Evolutionary conservation across 1,140 invertebrate genomes (phyloP).

Genomic region (Drosophila lowei): DNA sequence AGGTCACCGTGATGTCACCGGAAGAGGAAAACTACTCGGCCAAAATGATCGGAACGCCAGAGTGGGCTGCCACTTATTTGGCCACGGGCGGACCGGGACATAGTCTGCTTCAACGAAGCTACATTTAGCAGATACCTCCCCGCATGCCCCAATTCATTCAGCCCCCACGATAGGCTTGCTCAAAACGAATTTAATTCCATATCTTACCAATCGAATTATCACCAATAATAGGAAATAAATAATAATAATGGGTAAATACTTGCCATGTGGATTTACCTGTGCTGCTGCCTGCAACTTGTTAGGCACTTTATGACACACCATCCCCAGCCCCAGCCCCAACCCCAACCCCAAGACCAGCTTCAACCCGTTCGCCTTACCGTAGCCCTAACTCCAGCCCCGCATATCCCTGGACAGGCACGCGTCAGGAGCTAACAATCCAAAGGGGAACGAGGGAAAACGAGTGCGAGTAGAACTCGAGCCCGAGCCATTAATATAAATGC

Average conservation of each 20-base stretch:
- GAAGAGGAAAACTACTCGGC: too few species aligned
- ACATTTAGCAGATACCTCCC: background rate
- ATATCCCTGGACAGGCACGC: constrained; percentile 39
- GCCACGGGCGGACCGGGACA: too few species aligned
- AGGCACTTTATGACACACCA: too few species aligned
- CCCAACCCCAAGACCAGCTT: constrained; percentile 27
- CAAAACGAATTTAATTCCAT: background rate
- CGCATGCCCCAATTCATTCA: background rate
- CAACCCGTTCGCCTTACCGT: too few species aligned
- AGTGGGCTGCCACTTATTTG: too few species aligned
- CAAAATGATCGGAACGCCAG: too few species aligned
- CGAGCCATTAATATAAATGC: constrained; percentile 71
- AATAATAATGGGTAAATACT: too few species aligned
- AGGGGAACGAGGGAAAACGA: background rate
- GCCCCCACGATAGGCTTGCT: background rate
- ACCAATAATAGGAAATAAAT: background rate
- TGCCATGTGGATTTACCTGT: too few species aligned
- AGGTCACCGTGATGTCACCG: too few species aligned
- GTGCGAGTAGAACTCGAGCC: constrained; percentile 11
- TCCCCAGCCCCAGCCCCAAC: background rate
- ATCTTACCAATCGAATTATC: too few species aligned
- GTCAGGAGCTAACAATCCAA: constrained; percentile 34
- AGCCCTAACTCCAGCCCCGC: background rate
- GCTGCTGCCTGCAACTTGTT: too few species aligned
- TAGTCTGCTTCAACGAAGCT: too few species aligned